Evolutionary conservation across 64 coral and sea anemone genomes (phyloP).

Genomic region (Stichodactyla mertensii): DNA sequence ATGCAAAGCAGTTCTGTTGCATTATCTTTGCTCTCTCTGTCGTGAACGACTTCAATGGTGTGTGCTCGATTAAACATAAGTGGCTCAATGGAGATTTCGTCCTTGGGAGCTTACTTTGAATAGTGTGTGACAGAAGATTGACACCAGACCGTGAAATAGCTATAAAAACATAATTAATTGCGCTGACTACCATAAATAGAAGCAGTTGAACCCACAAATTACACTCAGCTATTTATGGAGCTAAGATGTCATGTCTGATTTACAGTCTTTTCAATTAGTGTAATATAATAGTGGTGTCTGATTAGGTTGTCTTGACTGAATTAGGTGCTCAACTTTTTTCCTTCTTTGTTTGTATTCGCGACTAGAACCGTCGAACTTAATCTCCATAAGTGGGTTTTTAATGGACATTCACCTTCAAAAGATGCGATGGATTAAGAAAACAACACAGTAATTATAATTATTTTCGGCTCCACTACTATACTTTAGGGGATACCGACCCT

Average conservation of each 20-base stretch:
- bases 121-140: constrained; percentile 1
- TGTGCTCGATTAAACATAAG: constrained; percentile 8
- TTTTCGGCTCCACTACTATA: not conserved
- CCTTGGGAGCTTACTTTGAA: not conserved
- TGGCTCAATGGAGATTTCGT: not conserved
- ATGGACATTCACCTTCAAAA: not conserved
- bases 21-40: not conserved
- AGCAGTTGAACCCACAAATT: not conserved
- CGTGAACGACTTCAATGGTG: not conserved
- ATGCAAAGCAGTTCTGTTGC: not conserved
- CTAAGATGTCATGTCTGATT: not conserved
- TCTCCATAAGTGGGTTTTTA: constrained; percentile 5
- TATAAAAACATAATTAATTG: not conserved
- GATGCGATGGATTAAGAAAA: constrained; percentile 3
- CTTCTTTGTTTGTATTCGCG: not conserved
- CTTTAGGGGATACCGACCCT: not conserved
- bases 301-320: not conserved
- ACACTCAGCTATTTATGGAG: not conserved
- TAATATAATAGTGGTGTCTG: not conserved
- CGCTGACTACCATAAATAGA: constrained; percentile 4
- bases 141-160: not conserved
- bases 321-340: not conserved
- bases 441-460: not conserved
- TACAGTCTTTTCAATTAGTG: constrained; percentile 1
- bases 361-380: not conserved